Conservation (phyloP, 2,888 invertebrate genomes). For the Zaprionus lineosus region DNA sequence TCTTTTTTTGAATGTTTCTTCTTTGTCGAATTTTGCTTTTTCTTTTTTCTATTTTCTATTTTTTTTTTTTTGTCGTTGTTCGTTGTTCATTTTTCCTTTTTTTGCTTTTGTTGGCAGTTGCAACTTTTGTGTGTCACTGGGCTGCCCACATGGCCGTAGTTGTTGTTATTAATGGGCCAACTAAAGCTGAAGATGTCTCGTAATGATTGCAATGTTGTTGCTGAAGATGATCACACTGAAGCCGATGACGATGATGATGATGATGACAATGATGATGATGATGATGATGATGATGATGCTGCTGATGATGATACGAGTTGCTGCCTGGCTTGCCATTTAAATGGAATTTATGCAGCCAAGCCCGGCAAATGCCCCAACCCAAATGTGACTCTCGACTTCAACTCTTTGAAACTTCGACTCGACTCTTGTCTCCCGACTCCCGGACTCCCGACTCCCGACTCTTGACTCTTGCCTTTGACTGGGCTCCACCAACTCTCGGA, state of each 20-base stretch:
- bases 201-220: slow-evolving; percentile 16
- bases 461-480: slow-evolving; percentile 26
- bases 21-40: not conserved
- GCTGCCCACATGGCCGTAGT: slow-evolving; percentile 68
- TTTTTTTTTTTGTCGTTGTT: slow-evolving; percentile 1
- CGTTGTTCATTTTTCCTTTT: slow-evolving; percentile 12
- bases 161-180: slow-evolving; percentile 66
- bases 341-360: slow-evolving; percentile 73
- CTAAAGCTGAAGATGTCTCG: slow-evolving; percentile 62
- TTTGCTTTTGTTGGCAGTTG: slow-evolving; percentile 32
- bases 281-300: slow-evolving; percentile 31
- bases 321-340: slow-evolving; percentile 69
- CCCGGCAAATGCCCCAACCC: slow-evolving; percentile 39
- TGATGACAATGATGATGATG: slow-evolving; percentile 19
- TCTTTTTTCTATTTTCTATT: slow-evolving; percentile 7
- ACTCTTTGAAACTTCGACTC: slow-evolving; percentile 21
- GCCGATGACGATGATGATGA: slow-evolving; percentile 21
- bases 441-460: slow-evolving; percentile 32
- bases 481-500: slow-evolving; percentile 20
- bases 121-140: slow-evolving; percentile 73
- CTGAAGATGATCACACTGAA: slow-evolving; percentile 31
- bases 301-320: slow-evolving; percentile 23
- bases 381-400: slow-evolving; percentile 10
- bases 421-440: slow-evolving; percentile 12
- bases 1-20: slow-evolving; percentile 5